A percentile compares a stretch with the other conserved stretches of the same genome.
These are phyloP conservation scores for Perca schrenkii DNA, from an alignment of 2,113 vertebrate species.

Conservation along the genomic window DNA sequence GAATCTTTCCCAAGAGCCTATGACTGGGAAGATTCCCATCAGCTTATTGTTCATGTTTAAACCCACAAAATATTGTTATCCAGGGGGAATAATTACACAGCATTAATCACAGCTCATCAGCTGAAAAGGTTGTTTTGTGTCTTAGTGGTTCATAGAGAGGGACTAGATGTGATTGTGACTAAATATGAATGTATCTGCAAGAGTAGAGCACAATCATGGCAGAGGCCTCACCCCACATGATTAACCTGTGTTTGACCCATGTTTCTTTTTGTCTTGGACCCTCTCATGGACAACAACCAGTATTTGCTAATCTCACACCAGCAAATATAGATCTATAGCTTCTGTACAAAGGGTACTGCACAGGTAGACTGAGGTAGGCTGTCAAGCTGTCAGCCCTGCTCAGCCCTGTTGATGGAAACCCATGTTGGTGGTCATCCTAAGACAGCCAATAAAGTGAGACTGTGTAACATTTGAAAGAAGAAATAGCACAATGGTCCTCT, in stretches of 20 bases:
- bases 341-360: background rate
- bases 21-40: conserved; percentile 28
- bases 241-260: conserved; percentile 30
- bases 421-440: too few species aligned
- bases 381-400: too few species aligned
- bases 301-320: background rate
- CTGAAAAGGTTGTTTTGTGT: background rate
- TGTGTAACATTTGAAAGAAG: too few species aligned
- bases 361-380: background rate
- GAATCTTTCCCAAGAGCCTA: conserved; percentile 64
- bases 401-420: too few species aligned
- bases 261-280: conserved; percentile 1
- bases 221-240: conserved; percentile 16
- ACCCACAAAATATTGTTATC: background rate
- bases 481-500: too few species aligned
- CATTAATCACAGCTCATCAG: background rate
- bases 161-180: background rate
- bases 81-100: background rate
- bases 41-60: conserved; percentile 20
- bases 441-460: too few species aligned
- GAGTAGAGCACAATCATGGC: background rate
- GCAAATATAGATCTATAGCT: background rate
- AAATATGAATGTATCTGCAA: background rate
- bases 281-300: background rate
- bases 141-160: background rate